phyloP scores from a whole-genome alignment of 2,888 invertebrate genomes.

The Marronus borbonicus region DNA sequence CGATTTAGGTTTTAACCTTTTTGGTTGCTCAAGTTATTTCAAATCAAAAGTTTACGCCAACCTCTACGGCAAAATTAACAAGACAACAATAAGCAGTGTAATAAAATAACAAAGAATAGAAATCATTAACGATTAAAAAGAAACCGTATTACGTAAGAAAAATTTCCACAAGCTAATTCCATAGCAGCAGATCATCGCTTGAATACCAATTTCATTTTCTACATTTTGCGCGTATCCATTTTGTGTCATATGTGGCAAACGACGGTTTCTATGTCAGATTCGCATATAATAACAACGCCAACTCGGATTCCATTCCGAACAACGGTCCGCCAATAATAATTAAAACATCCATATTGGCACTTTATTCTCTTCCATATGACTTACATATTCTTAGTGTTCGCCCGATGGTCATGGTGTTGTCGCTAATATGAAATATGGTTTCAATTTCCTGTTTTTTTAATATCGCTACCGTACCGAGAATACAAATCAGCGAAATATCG shows the following conservation, averaged over 20 bases:
- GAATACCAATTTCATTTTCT: neutral
- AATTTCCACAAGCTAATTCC: constrained; percentile 5
- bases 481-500: constrained; percentile 34
- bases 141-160: constrained; percentile 7
- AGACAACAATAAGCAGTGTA: too few species aligned
- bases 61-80: too few species aligned
- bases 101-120: constrained; percentile 6
- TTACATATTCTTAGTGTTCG: neutral
- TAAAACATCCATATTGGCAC: too few species aligned
- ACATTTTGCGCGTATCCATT: constrained; percentile 5
- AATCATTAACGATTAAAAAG: constrained; percentile 5
- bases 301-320: too few species aligned
- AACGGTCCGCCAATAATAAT: too few species aligned
- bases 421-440: constrained; percentile 34
- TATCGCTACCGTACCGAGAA: constrained; percentile 1
- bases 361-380: neutral
- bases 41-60: too few species aligned
- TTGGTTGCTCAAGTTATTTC: too few species aligned
- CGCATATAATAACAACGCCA: too few species aligned
- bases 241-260: neutral
- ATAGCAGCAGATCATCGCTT: neutral
- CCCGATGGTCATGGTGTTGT: neutral
- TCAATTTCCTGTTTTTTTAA: constrained; percentile 40
- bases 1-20: too few species aligned
- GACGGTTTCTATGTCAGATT: too few species aligned